These are phyloP conservation scores for Cataglyphis cursor DNA, from an alignment of 2,888 invertebrate species.

Conservation along the genomic window DNA sequence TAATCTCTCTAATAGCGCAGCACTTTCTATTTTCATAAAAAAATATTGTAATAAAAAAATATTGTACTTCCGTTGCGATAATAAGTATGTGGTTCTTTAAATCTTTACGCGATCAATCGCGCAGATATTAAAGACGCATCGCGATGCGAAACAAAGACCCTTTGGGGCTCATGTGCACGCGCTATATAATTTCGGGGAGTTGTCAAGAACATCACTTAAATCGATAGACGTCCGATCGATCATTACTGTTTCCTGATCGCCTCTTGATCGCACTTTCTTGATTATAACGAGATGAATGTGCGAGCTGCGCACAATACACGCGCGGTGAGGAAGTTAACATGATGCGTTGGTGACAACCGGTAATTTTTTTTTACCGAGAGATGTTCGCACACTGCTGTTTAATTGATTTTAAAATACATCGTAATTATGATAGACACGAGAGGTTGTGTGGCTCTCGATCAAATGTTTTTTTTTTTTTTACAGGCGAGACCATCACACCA, in stretches of 20 bases:
- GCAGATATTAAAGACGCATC: slow-evolving; percentile 14
- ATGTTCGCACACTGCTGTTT: slow-evolving; percentile 13
- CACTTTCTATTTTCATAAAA: background rate
- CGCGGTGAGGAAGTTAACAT: slow-evolving; percentile 22
- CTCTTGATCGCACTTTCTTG: slow-evolving; percentile 43
- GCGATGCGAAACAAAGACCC: slow-evolving; percentile 48
- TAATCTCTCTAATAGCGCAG: background rate
- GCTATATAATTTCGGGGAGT: slow-evolving; percentile 49
- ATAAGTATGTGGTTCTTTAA: background rate
- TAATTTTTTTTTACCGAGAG: slow-evolving; percentile 45
- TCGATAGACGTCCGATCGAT: slow-evolving; percentile 47
- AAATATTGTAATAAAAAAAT: background rate
- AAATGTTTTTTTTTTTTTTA: slow-evolving; percentile 20
- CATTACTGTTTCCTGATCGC: slow-evolving; percentile 37
- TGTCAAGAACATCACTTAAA: slow-evolving; percentile 42
- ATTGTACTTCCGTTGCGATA: background rate
- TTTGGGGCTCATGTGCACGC: slow-evolving; percentile 11
- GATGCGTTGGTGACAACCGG: slow-evolving; percentile 49
- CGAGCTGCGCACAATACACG: slow-evolving; percentile 8
- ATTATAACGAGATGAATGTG: slow-evolving; percentile 32
- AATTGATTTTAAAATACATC: slow-evolving; percentile 54
- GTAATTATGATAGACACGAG: slow-evolving; percentile 45
- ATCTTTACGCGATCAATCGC: background rate
- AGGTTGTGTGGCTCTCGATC: slow-evolving; percentile 2
- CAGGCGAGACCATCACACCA: background rate